Percentiles rank a stretch among this genome's conserved stretches.
Evolutionary conservation across 2,113 vertebrate species (phyloP).

Genomic region (Cervus canadensis): DNA sequence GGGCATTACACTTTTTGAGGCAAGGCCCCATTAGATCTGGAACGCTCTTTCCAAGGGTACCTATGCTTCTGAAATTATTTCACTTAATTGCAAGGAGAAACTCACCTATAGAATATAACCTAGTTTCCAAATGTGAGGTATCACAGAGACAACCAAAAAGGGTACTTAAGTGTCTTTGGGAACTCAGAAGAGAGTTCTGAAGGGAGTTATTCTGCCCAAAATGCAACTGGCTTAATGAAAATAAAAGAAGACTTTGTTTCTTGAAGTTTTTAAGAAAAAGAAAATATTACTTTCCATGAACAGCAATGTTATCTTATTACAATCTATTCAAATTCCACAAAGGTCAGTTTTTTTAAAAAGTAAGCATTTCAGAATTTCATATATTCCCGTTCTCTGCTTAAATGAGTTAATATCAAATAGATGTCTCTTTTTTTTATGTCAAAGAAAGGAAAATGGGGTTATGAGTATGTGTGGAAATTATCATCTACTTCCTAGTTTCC

Average conservation of each 20-base stretch:
- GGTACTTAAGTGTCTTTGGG: background rate
- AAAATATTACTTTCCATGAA: background rate
- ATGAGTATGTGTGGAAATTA: background rate
- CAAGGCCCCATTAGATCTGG: background rate
- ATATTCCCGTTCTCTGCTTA: background rate
- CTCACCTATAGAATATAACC: background rate
- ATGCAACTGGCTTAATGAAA: background rate
- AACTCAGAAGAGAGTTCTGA: background rate
- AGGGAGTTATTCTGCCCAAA: background rate
- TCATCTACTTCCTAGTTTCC: background rate
- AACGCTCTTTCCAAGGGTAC: background rate
- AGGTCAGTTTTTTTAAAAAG: background rate
- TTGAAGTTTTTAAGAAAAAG: constrained; percentile 1
- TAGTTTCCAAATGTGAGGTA: background rate
- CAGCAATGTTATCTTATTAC: background rate
- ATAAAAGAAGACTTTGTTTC: background rate
- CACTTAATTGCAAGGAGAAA: background rate
- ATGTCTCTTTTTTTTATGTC: background rate
- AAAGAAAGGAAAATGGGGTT: background rate
- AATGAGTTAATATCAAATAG: background rate
- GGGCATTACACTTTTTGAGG: background rate
- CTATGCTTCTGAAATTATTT: background rate
- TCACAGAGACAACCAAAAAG: background rate
- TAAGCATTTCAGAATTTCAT: background rate
- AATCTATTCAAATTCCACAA: background rate